A percentile compares a stretch with the other conserved stretches of the same genome.
Conservation (phyloP, 1,140 invertebrate species). For the Papilio dardanus region DNA sequence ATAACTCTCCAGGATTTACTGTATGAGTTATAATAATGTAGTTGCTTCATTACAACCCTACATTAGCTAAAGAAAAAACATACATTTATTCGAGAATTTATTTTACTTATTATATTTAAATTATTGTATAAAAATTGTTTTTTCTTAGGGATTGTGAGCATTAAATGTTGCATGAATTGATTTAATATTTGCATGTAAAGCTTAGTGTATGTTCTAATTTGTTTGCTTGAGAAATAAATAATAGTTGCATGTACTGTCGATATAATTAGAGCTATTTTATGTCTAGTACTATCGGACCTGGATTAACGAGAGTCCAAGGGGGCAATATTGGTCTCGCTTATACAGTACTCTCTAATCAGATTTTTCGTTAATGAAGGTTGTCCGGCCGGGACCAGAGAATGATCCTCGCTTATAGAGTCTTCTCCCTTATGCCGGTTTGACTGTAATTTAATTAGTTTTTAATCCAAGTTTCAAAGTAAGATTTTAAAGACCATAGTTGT, state of each 20-base stretch:
- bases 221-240: neutral
- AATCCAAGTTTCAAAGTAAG: neutral
- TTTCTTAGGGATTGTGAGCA: conserved; percentile 70
- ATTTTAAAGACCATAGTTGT: neutral
- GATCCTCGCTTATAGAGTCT: too few relatives aligned
- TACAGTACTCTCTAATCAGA: too few relatives aligned
- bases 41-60: conserved; percentile 13
- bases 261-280: neutral
- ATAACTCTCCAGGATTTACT: too few relatives aligned
- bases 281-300: neutral
- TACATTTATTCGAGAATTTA: conserved; percentile 12
- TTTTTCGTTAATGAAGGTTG: too few relatives aligned
- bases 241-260: neutral
- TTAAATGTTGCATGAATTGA: conserved; percentile 26
- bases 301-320: too few relatives aligned
- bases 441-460: neutral
- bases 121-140: conserved; percentile 46
- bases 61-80: conserved; percentile 69
- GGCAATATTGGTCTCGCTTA: too few relatives aligned
- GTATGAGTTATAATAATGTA: too few relatives aligned
- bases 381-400: too few relatives aligned
- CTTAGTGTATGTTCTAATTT: neutral
- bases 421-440: too few relatives aligned
- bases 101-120: neutral
- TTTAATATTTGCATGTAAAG: neutral